phyloP scores from a whole-genome alignment of 2,888 invertebrate species.

The Conomelus anceps region DNA sequence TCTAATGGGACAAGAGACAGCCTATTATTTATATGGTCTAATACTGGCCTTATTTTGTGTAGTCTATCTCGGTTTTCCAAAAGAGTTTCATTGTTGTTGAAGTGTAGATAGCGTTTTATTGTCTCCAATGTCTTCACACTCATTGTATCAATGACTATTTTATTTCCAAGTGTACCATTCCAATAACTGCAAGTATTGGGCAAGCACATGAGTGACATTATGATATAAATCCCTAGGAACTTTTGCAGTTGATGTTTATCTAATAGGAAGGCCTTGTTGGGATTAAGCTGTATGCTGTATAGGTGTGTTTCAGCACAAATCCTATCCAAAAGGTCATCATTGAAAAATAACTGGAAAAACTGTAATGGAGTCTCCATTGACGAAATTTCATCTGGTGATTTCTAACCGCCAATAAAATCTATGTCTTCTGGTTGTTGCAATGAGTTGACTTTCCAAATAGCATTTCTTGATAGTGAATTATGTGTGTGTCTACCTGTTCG shows the following conservation, averaged over 20 bases:
- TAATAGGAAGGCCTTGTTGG: slow-evolving; percentile 12
- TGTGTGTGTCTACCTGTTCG: background rate
- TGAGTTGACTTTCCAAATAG: background rate
- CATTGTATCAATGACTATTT: slow-evolving; percentile 33
- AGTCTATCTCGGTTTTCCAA: slow-evolving; percentile 23
- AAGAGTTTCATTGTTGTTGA: slow-evolving; percentile 30
- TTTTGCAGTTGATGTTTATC: slow-evolving; percentile 7
- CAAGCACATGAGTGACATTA: slow-evolving; percentile 31
- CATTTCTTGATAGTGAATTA: background rate
- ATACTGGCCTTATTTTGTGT: slow-evolving; percentile 30
- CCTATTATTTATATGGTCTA: slow-evolving; percentile 26
- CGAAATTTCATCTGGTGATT: background rate
- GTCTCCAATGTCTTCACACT: slow-evolving; percentile 33
- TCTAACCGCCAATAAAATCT: background rate
- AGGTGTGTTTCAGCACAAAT: background rate
- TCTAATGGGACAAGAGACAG: background rate
- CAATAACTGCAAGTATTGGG: slow-evolving; percentile 34
- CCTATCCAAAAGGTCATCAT: background rate
- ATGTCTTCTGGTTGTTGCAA: background rate
- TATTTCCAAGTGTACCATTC: slow-evolving; percentile 29
- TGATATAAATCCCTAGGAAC: background rate
- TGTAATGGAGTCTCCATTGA: background rate
- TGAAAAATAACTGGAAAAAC: background rate
- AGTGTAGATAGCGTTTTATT: slow-evolving; percentile 30
- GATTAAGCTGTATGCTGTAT: background rate